Evolutionary conservation across 2,113 vertebrate genomes (phyloP).

Genomic region (Coregonus clupeaformis): DNA sequence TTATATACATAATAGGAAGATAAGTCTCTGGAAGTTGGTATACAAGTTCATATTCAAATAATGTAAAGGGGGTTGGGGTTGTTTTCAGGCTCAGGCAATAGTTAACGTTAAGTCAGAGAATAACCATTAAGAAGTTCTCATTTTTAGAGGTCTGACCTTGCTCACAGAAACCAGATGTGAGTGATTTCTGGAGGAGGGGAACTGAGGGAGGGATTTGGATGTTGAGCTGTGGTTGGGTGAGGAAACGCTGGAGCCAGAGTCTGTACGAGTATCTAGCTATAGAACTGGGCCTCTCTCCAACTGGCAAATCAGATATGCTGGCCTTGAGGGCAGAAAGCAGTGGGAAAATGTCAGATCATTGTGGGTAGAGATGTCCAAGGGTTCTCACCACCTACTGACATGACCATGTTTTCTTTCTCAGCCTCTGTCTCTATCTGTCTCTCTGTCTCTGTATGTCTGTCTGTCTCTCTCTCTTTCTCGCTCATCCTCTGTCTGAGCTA

Average conservation of each 20-base stretch:
- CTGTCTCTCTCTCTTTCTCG: background rate
- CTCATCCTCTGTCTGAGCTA: background rate
- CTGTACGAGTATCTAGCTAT: background rate
- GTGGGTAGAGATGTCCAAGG: background rate
- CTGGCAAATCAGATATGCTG: background rate
- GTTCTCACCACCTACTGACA: background rate
- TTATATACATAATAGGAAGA: background rate
- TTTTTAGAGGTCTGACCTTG: constrained; percentile 14
- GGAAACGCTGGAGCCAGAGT: background rate
- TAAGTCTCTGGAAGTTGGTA: too few relatives aligned
- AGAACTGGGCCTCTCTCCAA: background rate
- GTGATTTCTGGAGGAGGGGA: background rate
- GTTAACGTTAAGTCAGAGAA: background rate
- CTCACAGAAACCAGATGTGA: constrained; percentile 30
- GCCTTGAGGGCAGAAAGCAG: background rate
- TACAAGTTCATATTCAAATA: too few relatives aligned
- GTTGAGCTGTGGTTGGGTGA: background rate
- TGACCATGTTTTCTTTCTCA: background rate
- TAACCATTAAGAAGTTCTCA: constrained; percentile 7
- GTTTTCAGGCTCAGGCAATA: background rate
- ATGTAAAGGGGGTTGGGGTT: background rate
- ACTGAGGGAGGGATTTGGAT: background rate
- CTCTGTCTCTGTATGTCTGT: too few relatives aligned
- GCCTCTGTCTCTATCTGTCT: background rate
- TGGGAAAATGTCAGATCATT: background rate